Percentiles rank a stretch among this genome's conserved stretches.
Evolutionary conservation across 1,140 invertebrate genomes (phyloP).

Genomic region (Nephotettix cincticeps): DNA sequence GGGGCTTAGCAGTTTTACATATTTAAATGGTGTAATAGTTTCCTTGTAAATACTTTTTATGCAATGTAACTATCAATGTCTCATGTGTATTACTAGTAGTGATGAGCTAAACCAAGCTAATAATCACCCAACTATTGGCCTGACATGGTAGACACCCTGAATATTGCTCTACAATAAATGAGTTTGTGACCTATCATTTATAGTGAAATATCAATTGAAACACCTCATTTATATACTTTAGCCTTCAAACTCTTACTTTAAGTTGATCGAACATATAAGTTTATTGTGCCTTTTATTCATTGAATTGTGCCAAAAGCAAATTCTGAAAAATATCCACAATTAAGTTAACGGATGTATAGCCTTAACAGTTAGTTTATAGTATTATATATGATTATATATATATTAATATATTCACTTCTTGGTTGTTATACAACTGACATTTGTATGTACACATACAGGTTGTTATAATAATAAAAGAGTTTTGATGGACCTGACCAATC

Average conservation of each 20-base stretch:
- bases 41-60: too few species aligned
- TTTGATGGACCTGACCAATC: conserved; percentile 14
- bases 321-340: conserved; percentile 8
- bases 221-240: not conserved
- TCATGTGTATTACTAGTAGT: too few species aligned
- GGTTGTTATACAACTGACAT: conserved; percentile 19
- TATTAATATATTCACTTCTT: conserved; percentile 23
- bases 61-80: too few species aligned
- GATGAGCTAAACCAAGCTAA: too few species aligned
- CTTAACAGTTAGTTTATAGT: conserved; percentile 15
- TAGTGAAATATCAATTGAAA: not conserved
- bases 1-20: too few species aligned
- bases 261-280: not conserved
- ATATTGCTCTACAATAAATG: not conserved
- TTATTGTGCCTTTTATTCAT: conserved; percentile 5
- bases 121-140: too few species aligned
- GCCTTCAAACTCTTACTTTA: not conserved
- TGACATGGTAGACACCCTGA: too few species aligned
- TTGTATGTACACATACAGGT: conserved; percentile 22
- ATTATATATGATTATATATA: conserved; percentile 12
- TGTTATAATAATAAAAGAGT: conserved; percentile 3
- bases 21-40: too few species aligned
- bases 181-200: not conserved
- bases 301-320: not conserved
- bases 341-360: conserved; percentile 17